phyloP scores from a whole-genome alignment of 2,888 invertebrate genomes.

The Xestia ashworthii region DNA sequence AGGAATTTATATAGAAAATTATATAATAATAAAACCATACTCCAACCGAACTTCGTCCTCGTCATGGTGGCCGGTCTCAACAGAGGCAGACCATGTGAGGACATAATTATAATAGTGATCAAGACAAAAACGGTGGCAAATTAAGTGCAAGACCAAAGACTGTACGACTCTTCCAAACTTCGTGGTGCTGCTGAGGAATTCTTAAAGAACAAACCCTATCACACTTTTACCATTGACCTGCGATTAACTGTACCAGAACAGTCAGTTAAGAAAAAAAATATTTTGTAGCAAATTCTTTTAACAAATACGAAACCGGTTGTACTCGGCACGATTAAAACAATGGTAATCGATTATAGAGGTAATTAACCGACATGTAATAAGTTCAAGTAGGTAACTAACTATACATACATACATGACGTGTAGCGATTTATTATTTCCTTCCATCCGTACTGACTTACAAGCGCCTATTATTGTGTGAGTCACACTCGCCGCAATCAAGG shows the following conservation, averaged over 20 bases:
- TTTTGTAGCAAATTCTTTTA: constrained; percentile 31
- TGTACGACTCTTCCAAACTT: background rate
- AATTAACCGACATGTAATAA: constrained; percentile 54
- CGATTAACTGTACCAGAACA: background rate
- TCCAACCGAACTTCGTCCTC: background rate
- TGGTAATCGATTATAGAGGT: constrained; percentile 57
- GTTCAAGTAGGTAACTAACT: constrained; percentile 39
- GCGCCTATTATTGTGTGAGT: constrained; percentile 28
- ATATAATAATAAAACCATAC: background rate
- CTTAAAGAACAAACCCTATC: background rate
- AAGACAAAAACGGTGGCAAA: background rate
- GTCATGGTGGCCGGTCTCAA: background rate
- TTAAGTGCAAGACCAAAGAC: background rate
- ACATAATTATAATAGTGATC: background rate
- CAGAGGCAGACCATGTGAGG: background rate
- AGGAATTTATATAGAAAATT: background rate
- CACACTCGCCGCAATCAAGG: constrained; percentile 8
- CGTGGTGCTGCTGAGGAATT: background rate
- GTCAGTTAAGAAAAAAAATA: constrained; percentile 11
- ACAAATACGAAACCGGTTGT: constrained; percentile 28
- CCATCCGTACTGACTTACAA: constrained; percentile 20
- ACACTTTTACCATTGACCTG: background rate
- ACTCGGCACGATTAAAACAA: constrained; percentile 42
- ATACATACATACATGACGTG: constrained; percentile 24
- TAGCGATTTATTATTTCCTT: constrained; percentile 42